These are phyloP conservation scores for Anguilla obscura DNA, from an alignment of 2,797 vertebrate genomes.

Conservation along the genomic window DNA sequence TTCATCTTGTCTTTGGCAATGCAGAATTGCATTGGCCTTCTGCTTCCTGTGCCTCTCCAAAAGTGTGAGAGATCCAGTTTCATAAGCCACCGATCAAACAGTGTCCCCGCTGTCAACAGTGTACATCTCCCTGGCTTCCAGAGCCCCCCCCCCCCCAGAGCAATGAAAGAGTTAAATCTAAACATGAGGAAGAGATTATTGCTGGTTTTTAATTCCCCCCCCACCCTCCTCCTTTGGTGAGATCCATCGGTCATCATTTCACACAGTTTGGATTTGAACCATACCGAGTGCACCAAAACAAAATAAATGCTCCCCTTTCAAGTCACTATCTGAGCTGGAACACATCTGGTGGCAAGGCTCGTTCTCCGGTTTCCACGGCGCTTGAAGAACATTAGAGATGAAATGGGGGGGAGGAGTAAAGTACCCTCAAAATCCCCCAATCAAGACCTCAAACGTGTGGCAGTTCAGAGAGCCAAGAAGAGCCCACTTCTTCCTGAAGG, in stretches of 20 bases:
- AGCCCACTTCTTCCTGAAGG: slow-evolving; percentile 13
- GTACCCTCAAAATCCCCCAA: slow-evolving; percentile 65
- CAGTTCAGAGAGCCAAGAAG: slow-evolving; percentile 46
- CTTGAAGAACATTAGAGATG: slow-evolving; percentile 73
- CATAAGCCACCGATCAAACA: slow-evolving; percentile 6
- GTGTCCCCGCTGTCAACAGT: background rate
- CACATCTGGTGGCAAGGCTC: slow-evolving; percentile 76
- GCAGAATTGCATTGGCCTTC: background rate
- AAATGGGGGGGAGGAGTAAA: slow-evolving; percentile 67
- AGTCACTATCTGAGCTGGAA: slow-evolving; percentile 74
- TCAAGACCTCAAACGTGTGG: slow-evolving; percentile 70
- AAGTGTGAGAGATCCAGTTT: background rate
- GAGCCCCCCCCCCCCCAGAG: slow-evolving; percentile 43
- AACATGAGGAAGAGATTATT: slow-evolving; percentile 52
- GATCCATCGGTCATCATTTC: slow-evolving; percentile 75
- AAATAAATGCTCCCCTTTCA: slow-evolving; percentile 79
- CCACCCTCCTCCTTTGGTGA: slow-evolving; percentile 65
- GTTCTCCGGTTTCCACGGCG: slow-evolving; percentile 69
- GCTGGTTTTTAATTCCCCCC: slow-evolving; percentile 27
- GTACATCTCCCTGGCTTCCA: background rate
- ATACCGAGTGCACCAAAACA: slow-evolving; percentile 75
- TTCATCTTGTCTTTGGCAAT: background rate
- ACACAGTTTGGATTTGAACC: slow-evolving; percentile 72
- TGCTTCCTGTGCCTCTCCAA: background rate
- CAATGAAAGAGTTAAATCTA: slow-evolving; percentile 65